Evolutionary conservation across 1,140 invertebrate genomes (phyloP).

Genomic region (Pentalonia nigronervosa): DNA sequence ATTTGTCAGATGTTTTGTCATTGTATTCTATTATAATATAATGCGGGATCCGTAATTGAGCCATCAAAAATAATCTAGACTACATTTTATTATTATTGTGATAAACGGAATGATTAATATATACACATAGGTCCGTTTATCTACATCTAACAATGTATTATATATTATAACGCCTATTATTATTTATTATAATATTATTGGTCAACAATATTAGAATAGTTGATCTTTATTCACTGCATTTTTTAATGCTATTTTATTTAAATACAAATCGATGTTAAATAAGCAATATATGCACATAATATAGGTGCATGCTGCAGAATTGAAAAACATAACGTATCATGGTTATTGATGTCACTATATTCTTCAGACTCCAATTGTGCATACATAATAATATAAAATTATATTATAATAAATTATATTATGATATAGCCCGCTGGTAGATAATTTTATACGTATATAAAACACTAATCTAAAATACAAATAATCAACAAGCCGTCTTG

Average conservation of each 20-base stretch:
- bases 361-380: neutral
- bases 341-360: neutral
- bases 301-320: neutral
- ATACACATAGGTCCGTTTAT: neutral
- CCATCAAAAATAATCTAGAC: conserved; percentile 43
- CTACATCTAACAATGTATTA: neutral
- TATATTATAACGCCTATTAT: neutral
- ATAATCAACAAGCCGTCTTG: neutral
- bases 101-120: neutral
- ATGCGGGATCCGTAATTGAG: conserved; percentile 37
- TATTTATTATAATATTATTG: neutral
- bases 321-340: neutral
- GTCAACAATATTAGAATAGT: neutral
- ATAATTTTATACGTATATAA: neutral
- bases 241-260: conserved; percentile 1
- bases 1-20: conserved; percentile 46
- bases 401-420: neutral
- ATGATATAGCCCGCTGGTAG: neutral
- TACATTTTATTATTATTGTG: neutral
- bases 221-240: neutral
- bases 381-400: neutral
- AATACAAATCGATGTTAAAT: neutral
- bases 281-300: neutral
- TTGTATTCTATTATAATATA: conserved; percentile 30
- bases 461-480: neutral